phyloP scores from a whole-genome alignment of 2,113 vertebrate species.

The Ariopsis seemanni region DNA sequence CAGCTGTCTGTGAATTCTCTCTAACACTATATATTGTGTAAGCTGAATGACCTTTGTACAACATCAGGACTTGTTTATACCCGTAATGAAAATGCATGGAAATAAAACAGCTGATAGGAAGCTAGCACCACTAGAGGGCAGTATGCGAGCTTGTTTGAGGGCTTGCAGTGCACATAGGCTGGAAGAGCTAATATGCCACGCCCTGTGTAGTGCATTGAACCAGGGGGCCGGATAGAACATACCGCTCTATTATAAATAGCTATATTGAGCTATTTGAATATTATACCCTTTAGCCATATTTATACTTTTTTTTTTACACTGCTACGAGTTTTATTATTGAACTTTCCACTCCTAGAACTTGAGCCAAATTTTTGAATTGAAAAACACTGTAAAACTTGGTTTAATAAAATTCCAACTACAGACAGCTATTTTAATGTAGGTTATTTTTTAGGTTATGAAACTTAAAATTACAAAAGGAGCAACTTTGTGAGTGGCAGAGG shows the following conservation, averaged over 20 bases:
- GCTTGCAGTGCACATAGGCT: neutral
- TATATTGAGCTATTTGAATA: too few species aligned
- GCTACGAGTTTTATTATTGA: too few species aligned
- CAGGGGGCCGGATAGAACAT: neutral
- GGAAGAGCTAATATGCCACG: neutral
- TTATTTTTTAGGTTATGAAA: neutral
- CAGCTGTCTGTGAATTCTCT: neutral
- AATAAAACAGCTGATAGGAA: neutral
- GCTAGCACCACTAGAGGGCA: slow-evolving; percentile 36
- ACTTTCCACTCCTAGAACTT: too few species aligned
- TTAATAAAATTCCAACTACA: neutral
- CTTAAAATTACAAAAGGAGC: neutral
- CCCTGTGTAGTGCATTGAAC: neutral
- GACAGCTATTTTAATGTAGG: neutral
- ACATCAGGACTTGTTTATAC: slow-evolving; percentile 6
- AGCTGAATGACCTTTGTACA: neutral
- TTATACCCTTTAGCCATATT: too few species aligned
- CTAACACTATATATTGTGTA: neutral
- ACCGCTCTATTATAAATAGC: too few species aligned
- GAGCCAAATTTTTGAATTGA: too few species aligned
- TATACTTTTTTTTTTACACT: too few species aligned
- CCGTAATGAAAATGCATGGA: neutral
- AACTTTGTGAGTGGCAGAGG: neutral
- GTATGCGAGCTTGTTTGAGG: neutral
- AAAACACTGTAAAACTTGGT: too few species aligned